Base-by-base conservation (phyloP, 2,888 invertebrate species). In the Therioaphis trifolii region DNA sequence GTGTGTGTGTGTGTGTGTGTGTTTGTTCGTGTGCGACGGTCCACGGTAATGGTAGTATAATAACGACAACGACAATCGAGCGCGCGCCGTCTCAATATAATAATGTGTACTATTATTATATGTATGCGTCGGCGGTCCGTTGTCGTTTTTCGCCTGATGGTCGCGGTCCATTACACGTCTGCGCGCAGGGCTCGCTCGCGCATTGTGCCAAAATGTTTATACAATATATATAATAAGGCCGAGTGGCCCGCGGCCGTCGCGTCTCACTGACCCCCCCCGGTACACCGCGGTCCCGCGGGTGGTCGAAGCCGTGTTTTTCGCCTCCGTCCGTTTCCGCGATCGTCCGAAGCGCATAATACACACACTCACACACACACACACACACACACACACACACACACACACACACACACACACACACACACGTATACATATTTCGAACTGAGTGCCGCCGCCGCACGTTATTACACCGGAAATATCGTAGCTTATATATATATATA, bases 91-190 rank as follows among this genome's bases (percentile, higher is more conserved):
- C 18, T 5, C 24, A 15, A 35, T 35, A n/a, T n/a, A n/a, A n/a
- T n/a, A n/a, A n/a, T 7, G 35, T 7, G 35, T 35, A 35, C 35
- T n/a, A n/a, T n/a, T n/a, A n/a, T n/a, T n/a, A n/a, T n/a, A n/a
- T n/a, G n/a, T n/a, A n/a, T n/a, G n/a, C n/a, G n/a, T n/a, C n/a
- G n/a, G n/a, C n/a, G n/a, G n/a, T n/a, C 35, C 29, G 74, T 58
- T 40, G 58, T 43, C 21, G 61, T 46, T n/a, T 43, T 18, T 18
- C 43, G 24, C 21, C 49, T 61, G 21, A 21, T 52, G 55, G 82
- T 66, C 82, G 52, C 82, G 74, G 82, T 82, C 82, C 82, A 82
- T 82, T 82, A 82, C 69, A 7, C 52, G 52, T n/a, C 18, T 35
- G 35, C 35, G 35, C 68, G n/a, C 46, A n/a, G 29, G 46, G 46